These are phyloP conservation scores for Brachyistius frenatus DNA, from an alignment of 2,113 vertebrate species.

Conservation along the genomic window DNA sequence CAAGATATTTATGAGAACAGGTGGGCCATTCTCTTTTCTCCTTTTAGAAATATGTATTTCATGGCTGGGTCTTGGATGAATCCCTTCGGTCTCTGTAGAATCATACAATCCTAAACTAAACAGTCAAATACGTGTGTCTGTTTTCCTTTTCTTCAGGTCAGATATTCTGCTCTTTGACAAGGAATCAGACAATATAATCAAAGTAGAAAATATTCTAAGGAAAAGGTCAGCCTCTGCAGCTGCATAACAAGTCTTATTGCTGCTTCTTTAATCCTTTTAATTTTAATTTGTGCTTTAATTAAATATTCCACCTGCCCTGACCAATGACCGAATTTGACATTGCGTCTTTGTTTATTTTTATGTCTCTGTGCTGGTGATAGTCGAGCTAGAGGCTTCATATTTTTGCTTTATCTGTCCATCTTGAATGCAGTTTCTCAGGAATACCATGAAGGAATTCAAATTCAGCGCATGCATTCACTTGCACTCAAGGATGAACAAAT, in stretches of 20 bases:
- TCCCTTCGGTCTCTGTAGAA: slow-evolving; percentile 5
- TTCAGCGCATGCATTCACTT: too few species aligned
- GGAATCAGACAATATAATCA: slow-evolving; percentile 1
- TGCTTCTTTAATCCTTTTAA: slow-evolving; percentile 2
- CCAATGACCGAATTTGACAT: slow-evolving; percentile 2
- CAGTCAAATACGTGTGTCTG: neutral
- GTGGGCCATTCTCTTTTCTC: slow-evolving; percentile 32
- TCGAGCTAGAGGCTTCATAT: too few species aligned
- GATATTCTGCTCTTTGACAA: neutral
- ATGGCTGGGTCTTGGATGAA: slow-evolving; percentile 26
- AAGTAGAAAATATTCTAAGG: slow-evolving; percentile 1
- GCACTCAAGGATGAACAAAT: too few species aligned
- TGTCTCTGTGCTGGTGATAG: too few species aligned
- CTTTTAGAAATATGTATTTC: slow-evolving; percentile 27
- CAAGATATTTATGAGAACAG: slow-evolving; percentile 70
- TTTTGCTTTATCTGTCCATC: too few species aligned
- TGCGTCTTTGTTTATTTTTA: too few species aligned
- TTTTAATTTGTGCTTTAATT: neutral
- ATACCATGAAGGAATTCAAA: too few species aligned
- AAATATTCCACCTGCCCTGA: neutral
- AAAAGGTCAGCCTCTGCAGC: neutral
- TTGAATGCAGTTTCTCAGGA: too few species aligned
- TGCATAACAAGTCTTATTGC: neutral
- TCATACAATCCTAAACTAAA: slow-evolving; percentile 26
- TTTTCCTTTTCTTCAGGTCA: slow-evolving; percentile 22